A percentile compares a stretch with the other conserved stretches of the same genome.
Conservation (phyloP, 1,140 invertebrate species). For the Plectus sambesii region DNA sequence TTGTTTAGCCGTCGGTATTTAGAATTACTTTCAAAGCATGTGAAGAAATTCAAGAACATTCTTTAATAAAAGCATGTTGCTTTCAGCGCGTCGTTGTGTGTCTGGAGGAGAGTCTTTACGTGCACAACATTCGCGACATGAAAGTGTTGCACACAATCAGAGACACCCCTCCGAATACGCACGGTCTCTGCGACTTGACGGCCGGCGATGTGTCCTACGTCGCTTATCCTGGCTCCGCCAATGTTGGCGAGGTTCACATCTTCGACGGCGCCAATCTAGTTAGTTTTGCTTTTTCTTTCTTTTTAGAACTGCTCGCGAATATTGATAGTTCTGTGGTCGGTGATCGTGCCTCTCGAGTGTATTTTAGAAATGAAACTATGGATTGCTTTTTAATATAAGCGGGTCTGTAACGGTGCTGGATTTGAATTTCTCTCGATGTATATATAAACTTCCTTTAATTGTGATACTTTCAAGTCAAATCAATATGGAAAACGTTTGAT, state of each 20-base stretch:
- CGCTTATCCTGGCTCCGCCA: constrained; percentile 64
- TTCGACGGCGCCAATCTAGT: constrained; percentile 93
- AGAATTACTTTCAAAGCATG: constrained; percentile 6
- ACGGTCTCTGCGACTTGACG: constrained; percentile 80
- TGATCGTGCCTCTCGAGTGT: no score
- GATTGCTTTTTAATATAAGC: background rate
- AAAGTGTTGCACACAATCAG: constrained; percentile 93
- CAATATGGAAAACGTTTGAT: no score
- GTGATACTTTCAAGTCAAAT: no score
- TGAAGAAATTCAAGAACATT: constrained; percentile 4
- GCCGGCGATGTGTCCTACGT: constrained; percentile 75
- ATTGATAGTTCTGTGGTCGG: no score
- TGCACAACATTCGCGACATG: constrained; percentile 98
- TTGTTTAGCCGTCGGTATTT: constrained; percentile 10
- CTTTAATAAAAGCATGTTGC: constrained; percentile 20
- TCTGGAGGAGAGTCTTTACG: constrained; percentile 89
- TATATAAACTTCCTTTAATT: background rate
- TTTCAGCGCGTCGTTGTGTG: constrained; percentile 84
- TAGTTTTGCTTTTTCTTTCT: no score
- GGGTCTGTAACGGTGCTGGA: background rate
- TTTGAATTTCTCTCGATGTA: background rate
- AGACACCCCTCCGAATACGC: constrained; percentile 87
- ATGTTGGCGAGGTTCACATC: constrained; percentile 68
- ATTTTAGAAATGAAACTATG: background rate
- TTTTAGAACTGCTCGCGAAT: no score